Conservation (phyloP, 2,888 invertebrate genomes). For the Nymphalis polychloros region DNA sequence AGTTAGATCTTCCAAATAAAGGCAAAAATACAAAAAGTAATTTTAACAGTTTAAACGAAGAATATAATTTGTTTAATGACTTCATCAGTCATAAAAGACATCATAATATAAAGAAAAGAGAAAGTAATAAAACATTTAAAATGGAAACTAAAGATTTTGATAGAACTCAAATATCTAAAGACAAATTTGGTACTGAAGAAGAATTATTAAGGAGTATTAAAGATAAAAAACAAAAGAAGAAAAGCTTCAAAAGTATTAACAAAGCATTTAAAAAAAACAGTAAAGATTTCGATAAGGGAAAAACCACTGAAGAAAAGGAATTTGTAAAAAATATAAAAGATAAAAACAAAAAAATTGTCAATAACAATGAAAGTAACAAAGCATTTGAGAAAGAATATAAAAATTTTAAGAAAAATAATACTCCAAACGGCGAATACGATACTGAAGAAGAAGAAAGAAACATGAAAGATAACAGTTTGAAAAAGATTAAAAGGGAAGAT, state of each 20-base stretch:
- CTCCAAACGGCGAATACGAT: background rate
- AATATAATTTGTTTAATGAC: background rate
- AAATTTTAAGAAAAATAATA: background rate
- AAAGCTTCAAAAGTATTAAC: constrained; percentile 18
- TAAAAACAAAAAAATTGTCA: constrained; percentile 42
- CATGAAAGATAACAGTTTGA: background rate
- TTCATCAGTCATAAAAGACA: background rate
- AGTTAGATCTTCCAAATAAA: background rate
- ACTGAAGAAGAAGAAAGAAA: background rate
- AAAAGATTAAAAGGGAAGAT: too few relatives aligned
- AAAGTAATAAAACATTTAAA: constrained; percentile 2
- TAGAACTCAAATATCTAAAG: background rate
- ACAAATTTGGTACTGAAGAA: background rate
- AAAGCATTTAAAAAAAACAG: constrained; percentile 5
- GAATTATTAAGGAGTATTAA: background rate
- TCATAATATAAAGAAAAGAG: background rate
- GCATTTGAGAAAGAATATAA: background rate
- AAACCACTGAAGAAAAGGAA: background rate
- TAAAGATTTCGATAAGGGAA: background rate
- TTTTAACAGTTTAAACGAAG: background rate
- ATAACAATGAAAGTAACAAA: constrained; percentile 18
- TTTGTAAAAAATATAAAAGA: background rate
- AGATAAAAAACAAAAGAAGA: constrained; percentile 41
- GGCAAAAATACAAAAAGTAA: background rate
- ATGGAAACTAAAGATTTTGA: background rate